Base-by-base conservation (phyloP, 2,888 invertebrate genomes). In the Aethes cnicana region DNA sequence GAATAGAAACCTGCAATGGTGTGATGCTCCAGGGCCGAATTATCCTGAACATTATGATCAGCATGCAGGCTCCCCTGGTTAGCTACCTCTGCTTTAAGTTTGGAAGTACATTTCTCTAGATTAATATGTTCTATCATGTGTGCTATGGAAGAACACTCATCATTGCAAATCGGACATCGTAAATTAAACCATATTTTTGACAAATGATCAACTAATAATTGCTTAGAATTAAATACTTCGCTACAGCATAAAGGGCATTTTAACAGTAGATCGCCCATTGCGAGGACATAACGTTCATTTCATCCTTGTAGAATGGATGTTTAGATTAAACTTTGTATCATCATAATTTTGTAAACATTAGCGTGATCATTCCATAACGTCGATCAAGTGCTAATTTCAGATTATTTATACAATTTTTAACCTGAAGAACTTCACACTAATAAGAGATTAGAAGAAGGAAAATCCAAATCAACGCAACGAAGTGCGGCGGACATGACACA, bases 171-270 rank as follows among this genome's bases (percentile, higher is more conserved):
- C 12, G 93, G 91, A 64, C 94, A 94, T 61, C 80, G 79, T 50
- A 93, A 69, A 77, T 92, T 92, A 12, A 71, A 64, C 47, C 72
- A 61, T 41, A 74, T 62, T 69, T 90, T 90, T 17, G 89, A 78
- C 66, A 93, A 85, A 67, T 88, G 85, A 76, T 91, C 64, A 84
- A 79, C 60, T 86, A 90, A 79, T 84, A 91, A 66, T 82, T 90
- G 77, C 56, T 90, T 91, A 50, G 91, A 91, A 55, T 80, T 72
- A 81, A 94, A 94, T 49, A 85, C 90, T 70, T 91, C 90, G 54
- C 90, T 90, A 66, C 94, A 94, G 73, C 94, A 94, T 71, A 93
- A 83, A 26, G 94, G 93, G 62, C 94, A 94, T 57, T 73, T 84
- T 70, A 67, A 90, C 68, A 62, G 69, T 73, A 69, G 63, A 47